These are phyloP conservation scores for Agrotis exclamationis DNA, from an alignment of 2,888 invertebrate species.

Conservation along the genomic window DNA sequence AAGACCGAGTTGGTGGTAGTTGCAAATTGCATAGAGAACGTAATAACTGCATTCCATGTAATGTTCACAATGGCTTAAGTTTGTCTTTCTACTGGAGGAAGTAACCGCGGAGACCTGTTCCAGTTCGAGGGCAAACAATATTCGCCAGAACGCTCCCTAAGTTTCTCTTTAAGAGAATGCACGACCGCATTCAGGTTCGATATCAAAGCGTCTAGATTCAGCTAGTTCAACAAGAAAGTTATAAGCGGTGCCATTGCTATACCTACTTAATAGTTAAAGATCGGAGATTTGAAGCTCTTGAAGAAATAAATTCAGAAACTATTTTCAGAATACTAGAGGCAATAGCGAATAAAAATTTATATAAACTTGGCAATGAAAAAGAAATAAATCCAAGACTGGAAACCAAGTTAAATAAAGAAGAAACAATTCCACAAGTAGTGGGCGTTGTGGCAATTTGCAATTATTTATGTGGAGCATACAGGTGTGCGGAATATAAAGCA, in stretches of 20 bases:
- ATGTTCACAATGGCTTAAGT: slow-evolving; percentile 78
- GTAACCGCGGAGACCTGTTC: slow-evolving; percentile 69
- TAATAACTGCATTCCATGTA: slow-evolving; percentile 72
- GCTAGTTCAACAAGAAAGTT: slow-evolving; percentile 69
- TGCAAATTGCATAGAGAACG: slow-evolving; percentile 69
- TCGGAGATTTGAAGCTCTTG: slow-evolving; percentile 13
- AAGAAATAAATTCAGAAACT: slow-evolving; percentile 21
- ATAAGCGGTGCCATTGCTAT: slow-evolving; percentile 40
- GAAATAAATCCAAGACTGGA: slow-evolving; percentile 33
- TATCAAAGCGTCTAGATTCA: slow-evolving; percentile 67
- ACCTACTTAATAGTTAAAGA: slow-evolving; percentile 14
- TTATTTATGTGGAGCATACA: slow-evolving; percentile 69
- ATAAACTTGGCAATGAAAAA: slow-evolving; percentile 34
- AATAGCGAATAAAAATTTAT: slow-evolving; percentile 12
- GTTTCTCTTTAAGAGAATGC: slow-evolving; percentile 67
- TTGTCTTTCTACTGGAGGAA: slow-evolving; percentile 72
- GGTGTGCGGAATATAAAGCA: slow-evolving; percentile 68
- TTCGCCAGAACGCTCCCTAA: slow-evolving; percentile 64
- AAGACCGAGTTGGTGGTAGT: slow-evolving; percentile 62
- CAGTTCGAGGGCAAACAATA: slow-evolving; percentile 72
- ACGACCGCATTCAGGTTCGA: slow-evolving; percentile 69
- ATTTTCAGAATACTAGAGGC: slow-evolving; percentile 12
- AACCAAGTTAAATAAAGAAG: slow-evolving; percentile 43
- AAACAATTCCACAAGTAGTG: slow-evolving; percentile 57
- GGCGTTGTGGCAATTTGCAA: slow-evolving; percentile 58